Evolutionary conservation across 2,797 vertebrate genomes (phyloP).

Genomic region (Xiphophorus birchmanni): DNA sequence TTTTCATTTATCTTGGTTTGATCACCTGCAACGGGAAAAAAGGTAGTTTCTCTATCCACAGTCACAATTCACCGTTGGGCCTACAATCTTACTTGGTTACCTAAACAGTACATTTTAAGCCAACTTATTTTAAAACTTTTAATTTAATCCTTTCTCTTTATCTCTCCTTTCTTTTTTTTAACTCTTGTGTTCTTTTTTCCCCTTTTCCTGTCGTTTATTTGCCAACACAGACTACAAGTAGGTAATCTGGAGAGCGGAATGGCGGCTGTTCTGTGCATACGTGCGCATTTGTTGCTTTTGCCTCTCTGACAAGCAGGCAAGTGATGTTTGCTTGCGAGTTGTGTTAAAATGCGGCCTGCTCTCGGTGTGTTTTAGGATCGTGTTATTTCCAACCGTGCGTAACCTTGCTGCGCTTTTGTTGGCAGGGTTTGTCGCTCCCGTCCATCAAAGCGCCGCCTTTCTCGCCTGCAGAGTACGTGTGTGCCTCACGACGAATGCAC

Average conservation of each 20-base stretch:
- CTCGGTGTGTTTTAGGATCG: background rate
- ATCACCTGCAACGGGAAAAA: background rate
- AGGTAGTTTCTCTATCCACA: background rate
- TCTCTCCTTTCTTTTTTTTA: too few relatives aligned
- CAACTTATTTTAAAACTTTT: background rate
- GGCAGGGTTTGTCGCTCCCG: background rate
- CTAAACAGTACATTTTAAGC: background rate
- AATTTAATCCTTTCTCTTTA: background rate
- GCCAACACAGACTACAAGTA: conserved; percentile 22
- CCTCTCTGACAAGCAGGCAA: background rate
- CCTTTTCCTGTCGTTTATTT: conserved; percentile 8
- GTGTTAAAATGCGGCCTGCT: background rate
- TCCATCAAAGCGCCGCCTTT: conserved; percentile 43
- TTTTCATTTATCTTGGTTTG: background rate
- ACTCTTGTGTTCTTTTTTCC: rapidly evolving
- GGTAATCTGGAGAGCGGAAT: background rate
- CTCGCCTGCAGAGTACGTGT: background rate
- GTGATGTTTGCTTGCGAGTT: background rate
- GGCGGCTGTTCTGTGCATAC: background rate
- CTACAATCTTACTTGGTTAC: background rate
- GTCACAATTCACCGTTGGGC: background rate
- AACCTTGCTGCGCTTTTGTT: background rate
- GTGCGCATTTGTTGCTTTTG: too few relatives aligned
- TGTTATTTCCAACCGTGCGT: background rate
- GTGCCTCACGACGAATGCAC: conserved; percentile 41